Base-by-base conservation (phyloP, 2,797 vertebrate species). In the Ambastaia sidthimunki region DNA sequence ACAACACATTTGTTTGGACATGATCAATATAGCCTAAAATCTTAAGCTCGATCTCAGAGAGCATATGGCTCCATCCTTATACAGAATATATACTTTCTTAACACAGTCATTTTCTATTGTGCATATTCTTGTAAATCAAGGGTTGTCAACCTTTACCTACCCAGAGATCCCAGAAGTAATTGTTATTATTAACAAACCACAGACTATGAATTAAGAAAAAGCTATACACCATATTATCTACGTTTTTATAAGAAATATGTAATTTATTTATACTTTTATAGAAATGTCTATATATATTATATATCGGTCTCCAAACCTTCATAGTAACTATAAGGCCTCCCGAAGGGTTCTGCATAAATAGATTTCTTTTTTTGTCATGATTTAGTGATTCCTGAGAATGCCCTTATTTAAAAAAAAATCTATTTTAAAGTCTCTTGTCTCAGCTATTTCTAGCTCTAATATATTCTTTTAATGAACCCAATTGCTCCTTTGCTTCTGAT, bases 361-460 rank as follows among this genome's bases (percentile, higher is more conserved):
- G 15, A 76, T 55, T 55, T 25, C 31, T 67, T 65, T 67, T 67
- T 44, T 47, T 55, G 28, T 75, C 18, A 19, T 54, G 31, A 67
- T 55, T 76, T 54, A 41, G 10, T 55, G 9, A 19, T 37, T 65
- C 62, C 62, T 37, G 63, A 66, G n/a, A 55, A 25, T 0, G 16
- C 23, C 74, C 31, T 55, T 55, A n/a, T n/a, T n/a, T n/a, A n/a
- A n/a, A 28, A 76, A 73, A 47, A 59, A 73, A n/a, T 73, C 4
- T 60, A 15, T 31, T 73, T 60, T 41, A 67, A 66, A 55, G 37
- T 25, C 31, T 19, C 2, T 66, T 28, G 28, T 19, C 47, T 75
- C 73, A 37, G 28, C 60, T 41, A 16, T 66, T 67, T 67, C 62
- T 21, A 55, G 50, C 19, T 41, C 50, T 76, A 50, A 76, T 65